Evolutionary conservation across 2,113 vertebrate species (phyloP).

Genomic region (Orientallactaga bullata): DNA sequence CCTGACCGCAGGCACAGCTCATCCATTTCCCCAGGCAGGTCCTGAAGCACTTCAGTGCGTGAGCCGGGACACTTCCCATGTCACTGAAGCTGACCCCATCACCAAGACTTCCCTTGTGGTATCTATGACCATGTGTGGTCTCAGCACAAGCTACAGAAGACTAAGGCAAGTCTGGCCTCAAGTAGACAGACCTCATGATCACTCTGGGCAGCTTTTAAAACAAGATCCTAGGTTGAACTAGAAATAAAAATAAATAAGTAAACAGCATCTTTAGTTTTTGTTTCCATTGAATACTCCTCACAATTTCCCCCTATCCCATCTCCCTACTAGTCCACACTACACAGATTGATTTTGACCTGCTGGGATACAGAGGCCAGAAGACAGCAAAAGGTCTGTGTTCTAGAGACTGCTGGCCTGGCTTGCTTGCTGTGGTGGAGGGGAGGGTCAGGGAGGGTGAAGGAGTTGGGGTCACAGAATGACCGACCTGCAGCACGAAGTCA

Average conservation of each 20-base stretch:
- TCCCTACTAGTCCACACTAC: too few relatives aligned
- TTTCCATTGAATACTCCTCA: neutral
- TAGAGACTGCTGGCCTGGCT: neutral
- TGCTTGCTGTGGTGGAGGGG: too few relatives aligned
- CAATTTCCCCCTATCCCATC: neutral
- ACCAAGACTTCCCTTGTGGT: neutral
- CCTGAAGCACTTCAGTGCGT: neutral
- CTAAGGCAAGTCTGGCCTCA: neutral
- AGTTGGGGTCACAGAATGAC: neutral
- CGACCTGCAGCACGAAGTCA: neutral
- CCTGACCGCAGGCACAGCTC: neutral
- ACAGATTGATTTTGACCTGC: neutral
- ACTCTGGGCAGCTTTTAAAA: neutral
- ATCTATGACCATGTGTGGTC: neutral
- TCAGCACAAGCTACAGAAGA: neutral
- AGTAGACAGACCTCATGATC: rapidly evolving
- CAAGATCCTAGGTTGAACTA: neutral
- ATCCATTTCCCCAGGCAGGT: neutral
- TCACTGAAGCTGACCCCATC: neutral
- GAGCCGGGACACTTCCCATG: too few relatives aligned
- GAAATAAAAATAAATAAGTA: neutral
- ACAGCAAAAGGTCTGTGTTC: neutral
- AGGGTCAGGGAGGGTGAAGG: too few relatives aligned
- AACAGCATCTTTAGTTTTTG: neutral
- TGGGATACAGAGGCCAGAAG: neutral